phyloP scores from a whole-genome alignment of 1,140 invertebrate species.

The Paraescarpia echinospica region DNA sequence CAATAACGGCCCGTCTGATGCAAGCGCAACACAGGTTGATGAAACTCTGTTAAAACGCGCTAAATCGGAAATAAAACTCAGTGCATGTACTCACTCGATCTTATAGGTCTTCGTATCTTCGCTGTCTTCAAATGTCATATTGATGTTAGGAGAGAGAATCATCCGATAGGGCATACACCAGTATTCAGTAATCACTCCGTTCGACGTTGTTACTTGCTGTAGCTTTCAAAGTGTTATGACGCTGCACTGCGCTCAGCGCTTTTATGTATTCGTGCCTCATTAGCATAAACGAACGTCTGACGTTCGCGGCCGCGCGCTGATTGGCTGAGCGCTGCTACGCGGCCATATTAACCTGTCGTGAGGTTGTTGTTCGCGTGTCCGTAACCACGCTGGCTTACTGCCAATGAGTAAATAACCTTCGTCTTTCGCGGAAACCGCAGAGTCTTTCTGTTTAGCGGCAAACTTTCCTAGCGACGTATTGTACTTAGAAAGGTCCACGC shows the following conservation, averaged over 20 bases:
- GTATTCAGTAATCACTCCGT: not conserved
- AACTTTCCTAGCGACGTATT: not conserved
- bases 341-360: not conserved
- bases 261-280: not conserved
- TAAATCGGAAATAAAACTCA: not conserved
- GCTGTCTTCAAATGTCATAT: not conserved
- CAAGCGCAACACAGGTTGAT: not conserved
- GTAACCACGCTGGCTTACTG: not conserved
- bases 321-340: not conserved
- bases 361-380: constrained; percentile 3
- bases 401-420: not conserved
- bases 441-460: not conserved
- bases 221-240: not conserved
- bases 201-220: not conserved
- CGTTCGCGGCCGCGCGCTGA: not conserved
- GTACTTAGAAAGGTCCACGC: not conserved
- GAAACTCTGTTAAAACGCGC: not conserved
- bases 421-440: not conserved
- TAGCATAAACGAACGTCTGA: not conserved
- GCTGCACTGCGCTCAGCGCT: not conserved
- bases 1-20: not conserved
- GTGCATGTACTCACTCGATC: not conserved
- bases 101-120: not conserved
- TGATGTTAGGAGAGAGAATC: not conserved
- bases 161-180: not conserved